These are phyloP conservation scores for Venusia cambrica DNA, from an alignment of 2,888 invertebrate genomes.

Conservation along the genomic window DNA sequence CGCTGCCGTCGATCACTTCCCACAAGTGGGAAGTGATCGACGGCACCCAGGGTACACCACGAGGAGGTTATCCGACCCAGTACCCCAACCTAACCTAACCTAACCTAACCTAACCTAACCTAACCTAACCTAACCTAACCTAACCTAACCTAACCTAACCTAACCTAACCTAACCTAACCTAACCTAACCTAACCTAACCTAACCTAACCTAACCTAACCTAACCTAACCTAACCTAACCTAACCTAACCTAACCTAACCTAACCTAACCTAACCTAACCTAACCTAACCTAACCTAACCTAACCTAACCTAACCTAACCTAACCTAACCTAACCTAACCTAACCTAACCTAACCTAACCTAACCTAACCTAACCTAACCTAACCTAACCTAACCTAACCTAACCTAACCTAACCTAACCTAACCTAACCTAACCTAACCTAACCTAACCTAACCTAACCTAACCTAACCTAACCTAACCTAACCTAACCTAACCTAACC, in stretches of 20 bases:
- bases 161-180: slow-evolving; percentile 14
- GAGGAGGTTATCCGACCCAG: too few species aligned
- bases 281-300: slow-evolving; percentile 9
- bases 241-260: slow-evolving; percentile 13
- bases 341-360: slow-evolving; percentile 15
- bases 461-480: slow-evolving; percentile 9
- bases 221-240: slow-evolving; percentile 14
- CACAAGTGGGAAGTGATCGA: too few species aligned
- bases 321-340: slow-evolving; percentile 12
- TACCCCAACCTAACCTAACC: slow-evolving; percentile 17
- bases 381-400: slow-evolving; percentile 12
- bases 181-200: slow-evolving; percentile 14
- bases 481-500: slow-evolving; percentile 9
- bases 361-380: slow-evolving; percentile 16
- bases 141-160: slow-evolving; percentile 12
- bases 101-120: slow-evolving; percentile 12
- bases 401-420: slow-evolving; percentile 13
- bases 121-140: slow-evolving; percentile 8
- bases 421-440: slow-evolving; percentile 13
- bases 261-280: slow-evolving; percentile 14
- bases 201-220: slow-evolving; percentile 14
- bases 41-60: too few species aligned
- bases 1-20: too few species aligned
- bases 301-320: slow-evolving; percentile 7
- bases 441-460: slow-evolving; percentile 12